Evolutionary conservation across 2,797 vertebrate genomes (phyloP).

Genomic region (Muraenolepis orangiensis): DNA sequence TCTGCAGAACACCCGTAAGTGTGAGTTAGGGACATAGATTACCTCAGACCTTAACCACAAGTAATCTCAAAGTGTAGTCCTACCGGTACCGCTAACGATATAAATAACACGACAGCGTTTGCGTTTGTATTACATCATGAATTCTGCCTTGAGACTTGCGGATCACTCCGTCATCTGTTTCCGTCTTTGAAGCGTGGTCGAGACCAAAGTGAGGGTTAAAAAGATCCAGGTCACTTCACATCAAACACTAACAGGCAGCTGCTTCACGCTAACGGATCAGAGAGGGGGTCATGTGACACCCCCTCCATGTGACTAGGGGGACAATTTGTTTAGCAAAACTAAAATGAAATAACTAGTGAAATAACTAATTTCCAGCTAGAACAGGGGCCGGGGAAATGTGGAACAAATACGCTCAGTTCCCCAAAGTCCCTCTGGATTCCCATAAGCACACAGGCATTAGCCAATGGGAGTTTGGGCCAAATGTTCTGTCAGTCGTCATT

Average conservation of each 20-base stretch:
- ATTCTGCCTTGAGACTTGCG: background rate
- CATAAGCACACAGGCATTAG: background rate
- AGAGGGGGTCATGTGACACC: too few species aligned
- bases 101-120: background rate
- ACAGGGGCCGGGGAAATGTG: background rate
- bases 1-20: conserved; percentile 63
- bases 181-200: background rate
- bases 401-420: background rate
- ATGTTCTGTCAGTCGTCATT: background rate
- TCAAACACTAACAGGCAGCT: conserved; percentile 5
- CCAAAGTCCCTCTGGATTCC: background rate
- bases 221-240: background rate
- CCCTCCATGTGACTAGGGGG: conserved; percentile 3
- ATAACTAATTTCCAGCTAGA: background rate
- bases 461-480: background rate
- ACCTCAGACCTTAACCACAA: background rate
- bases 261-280: background rate
- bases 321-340: background rate
- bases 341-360: background rate
- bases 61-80: background rate
- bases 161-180: background rate
- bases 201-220: background rate
- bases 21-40: background rate
- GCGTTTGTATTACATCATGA: background rate
- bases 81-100: background rate